phyloP scores from a whole-genome alignment of 2,888 invertebrate genomes.

The Calameuta filiformis region DNA sequence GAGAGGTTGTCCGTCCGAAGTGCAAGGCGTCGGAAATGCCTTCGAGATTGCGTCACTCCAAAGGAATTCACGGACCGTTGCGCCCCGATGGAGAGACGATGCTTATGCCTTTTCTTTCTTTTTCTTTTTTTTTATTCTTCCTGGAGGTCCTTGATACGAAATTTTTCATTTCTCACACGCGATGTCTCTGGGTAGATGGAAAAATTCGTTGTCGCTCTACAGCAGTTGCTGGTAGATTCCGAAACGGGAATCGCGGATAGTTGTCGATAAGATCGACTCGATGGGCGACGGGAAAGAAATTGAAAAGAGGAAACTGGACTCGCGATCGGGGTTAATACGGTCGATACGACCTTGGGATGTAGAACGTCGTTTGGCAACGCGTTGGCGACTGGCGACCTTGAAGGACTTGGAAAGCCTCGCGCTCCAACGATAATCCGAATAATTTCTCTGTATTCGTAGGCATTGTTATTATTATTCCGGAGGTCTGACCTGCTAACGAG shows the following conservation, averaged over 20 bases:
- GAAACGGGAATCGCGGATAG: neutral
- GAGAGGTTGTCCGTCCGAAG: slow-evolving; percentile 51
- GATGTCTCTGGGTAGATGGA: neutral
- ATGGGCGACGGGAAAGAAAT: neutral
- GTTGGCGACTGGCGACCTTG: neutral
- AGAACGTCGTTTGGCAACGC: slow-evolving; percentile 3
- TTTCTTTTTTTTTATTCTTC: neutral
- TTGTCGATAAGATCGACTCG: neutral
- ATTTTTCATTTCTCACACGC: slow-evolving; percentile 2
- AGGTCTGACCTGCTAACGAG: no score
- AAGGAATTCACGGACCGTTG: slow-evolving; percentile 57
- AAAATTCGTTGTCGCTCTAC: no score
- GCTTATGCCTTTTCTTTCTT: neutral
- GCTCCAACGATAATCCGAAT: neutral
- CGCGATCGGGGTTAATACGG: neutral
- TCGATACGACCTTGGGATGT: neutral
- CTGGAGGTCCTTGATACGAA: slow-evolving; percentile 7
- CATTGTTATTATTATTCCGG: neutral
- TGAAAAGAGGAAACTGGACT: neutral
- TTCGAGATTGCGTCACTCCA: slow-evolving; percentile 58
- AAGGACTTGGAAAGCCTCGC: slow-evolving; percentile 3
- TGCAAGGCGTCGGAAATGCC: slow-evolving; percentile 64
- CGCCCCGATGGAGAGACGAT: slow-evolving; percentile 6
- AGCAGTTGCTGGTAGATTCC: slow-evolving; percentile 1
- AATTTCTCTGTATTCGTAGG: neutral